A percentile compares a stretch with the other conserved stretches of the same genome.
Evolutionary conservation across 2,797 vertebrate species (phyloP).

Genomic region (Emydoidea blandingii): DNA sequence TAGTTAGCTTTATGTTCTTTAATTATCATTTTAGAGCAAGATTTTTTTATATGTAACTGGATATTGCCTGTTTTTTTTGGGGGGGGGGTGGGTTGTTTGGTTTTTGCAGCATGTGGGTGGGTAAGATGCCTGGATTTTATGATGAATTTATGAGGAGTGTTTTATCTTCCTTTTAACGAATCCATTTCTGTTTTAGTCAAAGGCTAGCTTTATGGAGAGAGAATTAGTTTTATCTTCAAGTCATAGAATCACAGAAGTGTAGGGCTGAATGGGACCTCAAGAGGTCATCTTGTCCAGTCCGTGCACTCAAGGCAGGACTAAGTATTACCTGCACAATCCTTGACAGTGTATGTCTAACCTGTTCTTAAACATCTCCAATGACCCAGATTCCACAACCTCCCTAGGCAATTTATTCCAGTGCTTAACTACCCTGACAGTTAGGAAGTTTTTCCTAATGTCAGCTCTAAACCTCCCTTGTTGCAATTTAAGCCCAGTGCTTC

Average conservation of each 20-base stretch:
- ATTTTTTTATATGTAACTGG: background rate
- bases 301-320: background rate
- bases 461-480: background rate
- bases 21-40: conserved; percentile 20
- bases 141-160: background rate
- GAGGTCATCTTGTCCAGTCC: background rate
- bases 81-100: background rate
- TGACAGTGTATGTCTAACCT: background rate
- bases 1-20: background rate
- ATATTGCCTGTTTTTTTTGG: background rate
- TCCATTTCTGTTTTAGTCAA: background rate
- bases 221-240: background rate
- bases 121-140: background rate
- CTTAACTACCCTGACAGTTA: background rate
- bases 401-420: background rate
- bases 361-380: background rate
- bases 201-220: background rate
- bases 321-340: background rate
- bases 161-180: background rate
- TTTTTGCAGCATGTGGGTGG: background rate
- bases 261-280: background rate
- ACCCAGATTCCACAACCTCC: background rate
- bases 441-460: background rate
- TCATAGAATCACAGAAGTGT: background rate
- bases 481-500: background rate